Percentiles rank a stretch among this genome's conserved stretches.
phyloP scores from a whole-genome alignment of 2,888 invertebrate species.

The Chloroclysta siterata region DNA sequence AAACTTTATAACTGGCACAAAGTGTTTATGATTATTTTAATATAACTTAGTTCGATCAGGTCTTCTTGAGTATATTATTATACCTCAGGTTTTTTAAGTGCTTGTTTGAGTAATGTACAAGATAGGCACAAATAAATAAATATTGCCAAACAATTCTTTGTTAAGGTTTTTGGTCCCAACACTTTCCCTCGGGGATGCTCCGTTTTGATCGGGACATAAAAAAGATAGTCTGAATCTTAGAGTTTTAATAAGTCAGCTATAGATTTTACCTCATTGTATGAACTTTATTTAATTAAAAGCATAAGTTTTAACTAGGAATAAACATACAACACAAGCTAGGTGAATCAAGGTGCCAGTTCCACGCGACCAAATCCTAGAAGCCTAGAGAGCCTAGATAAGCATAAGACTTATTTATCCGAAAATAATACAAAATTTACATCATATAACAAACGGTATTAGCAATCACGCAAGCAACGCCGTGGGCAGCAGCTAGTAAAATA shows the following conservation, averaged over 20 bases:
- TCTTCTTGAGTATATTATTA: not conserved
- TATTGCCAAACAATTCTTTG: conserved; percentile 22
- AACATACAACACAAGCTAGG: too few species aligned
- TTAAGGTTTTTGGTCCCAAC: conserved; percentile 14
- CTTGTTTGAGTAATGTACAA: conserved; percentile 32
- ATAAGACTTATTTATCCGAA: not conserved
- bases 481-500: not conserved
- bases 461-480: too few species aligned
- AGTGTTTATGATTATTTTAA: too few species aligned
- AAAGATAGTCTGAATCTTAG: conserved; percentile 14
- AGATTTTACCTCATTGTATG: not conserved
- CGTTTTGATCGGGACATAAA: conserved; percentile 12
- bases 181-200: conserved; percentile 11
- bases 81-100: conserved; percentile 17
- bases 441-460: too few species aligned
- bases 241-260: conserved; percentile 4
- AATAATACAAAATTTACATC: not conserved
- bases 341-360: too few species aligned
- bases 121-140: conserved; percentile 14
- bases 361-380: too few species aligned
- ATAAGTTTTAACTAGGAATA: not conserved
- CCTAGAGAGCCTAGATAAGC: too few species aligned
- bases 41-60: too few species aligned
- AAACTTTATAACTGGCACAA: too few species aligned
- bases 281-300: not conserved